Conservation (phyloP, 2,888 invertebrate species). For the Torymus tubicola region DNA sequence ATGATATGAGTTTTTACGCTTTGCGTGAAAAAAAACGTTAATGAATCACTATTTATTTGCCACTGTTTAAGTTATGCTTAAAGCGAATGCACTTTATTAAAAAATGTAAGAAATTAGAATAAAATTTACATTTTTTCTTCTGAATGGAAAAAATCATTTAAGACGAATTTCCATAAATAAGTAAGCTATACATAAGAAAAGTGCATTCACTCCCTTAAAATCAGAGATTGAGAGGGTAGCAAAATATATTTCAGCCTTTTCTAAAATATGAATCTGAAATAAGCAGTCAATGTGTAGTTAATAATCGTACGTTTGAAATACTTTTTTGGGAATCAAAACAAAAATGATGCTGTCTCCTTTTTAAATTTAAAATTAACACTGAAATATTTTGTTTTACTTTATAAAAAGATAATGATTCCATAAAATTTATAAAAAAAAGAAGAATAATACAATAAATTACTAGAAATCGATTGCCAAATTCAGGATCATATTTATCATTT, state of each 20-base stretch:
- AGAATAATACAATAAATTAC: no score
- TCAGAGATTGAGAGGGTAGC: conserved; percentile 27
- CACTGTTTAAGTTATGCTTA: neutral
- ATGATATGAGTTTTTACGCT: conserved; percentile 51
- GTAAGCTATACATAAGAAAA: conserved; percentile 28
- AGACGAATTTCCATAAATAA: conserved; percentile 15
- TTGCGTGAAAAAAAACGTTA: conserved; percentile 43
- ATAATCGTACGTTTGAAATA: neutral
- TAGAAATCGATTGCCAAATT: no score
- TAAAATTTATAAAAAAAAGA: no score
- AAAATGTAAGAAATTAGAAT: conserved; percentile 14
- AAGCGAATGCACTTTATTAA: conserved; percentile 41
- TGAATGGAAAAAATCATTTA: neutral
- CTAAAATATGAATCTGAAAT: conserved; percentile 1
- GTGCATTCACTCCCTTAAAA: conserved; percentile 35
- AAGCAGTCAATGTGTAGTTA: neutral
- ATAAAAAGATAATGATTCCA: no score
- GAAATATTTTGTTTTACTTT: no score
- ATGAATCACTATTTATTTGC: conserved; percentile 33
- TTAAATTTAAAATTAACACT: no score
- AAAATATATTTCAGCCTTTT: conserved; percentile 28
- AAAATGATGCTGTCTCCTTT: no score
- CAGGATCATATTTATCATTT: no score
- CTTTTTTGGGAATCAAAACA: no score
- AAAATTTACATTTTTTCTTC: neutral